Evolutionary conservation across 2,888 invertebrate genomes (phyloP).

Genomic region (Mimumesa dahlbomi): DNA sequence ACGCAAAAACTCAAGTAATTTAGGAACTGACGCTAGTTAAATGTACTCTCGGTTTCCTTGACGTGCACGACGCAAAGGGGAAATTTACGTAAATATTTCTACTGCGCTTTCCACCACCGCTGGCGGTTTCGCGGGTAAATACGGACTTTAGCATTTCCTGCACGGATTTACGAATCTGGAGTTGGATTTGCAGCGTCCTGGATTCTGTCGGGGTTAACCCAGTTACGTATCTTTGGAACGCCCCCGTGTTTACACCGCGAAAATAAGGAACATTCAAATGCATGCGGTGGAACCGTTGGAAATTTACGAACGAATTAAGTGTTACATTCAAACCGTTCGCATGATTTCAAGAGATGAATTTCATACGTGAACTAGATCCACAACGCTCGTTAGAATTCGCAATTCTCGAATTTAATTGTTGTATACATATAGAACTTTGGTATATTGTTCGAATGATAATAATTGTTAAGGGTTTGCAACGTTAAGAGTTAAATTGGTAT

Average conservation of each 20-base stretch:
- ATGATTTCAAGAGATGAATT: too few relatives aligned
- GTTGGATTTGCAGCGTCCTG: constrained; percentile 34
- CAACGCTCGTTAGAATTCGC: too few relatives aligned
- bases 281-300: constrained; percentile 1
- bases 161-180: constrained; percentile 25
- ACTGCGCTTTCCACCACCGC: constrained; percentile 8
- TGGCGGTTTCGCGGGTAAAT: constrained; percentile 26
- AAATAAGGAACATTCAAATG: constrained; percentile 34
- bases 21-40: constrained; percentile 4
- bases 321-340: too few relatives aligned
- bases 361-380: too few relatives aligned
- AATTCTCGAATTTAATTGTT: too few relatives aligned
- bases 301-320: too few relatives aligned
- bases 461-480: too few relatives aligned
- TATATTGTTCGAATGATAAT: too few relatives aligned
- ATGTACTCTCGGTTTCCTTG: not conserved
- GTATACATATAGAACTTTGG: too few relatives aligned
- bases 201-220: constrained; percentile 54
- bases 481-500: too few relatives aligned
- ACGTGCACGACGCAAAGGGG: not conserved
- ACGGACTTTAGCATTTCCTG: constrained; percentile 15
- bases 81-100: constrained; percentile 31
- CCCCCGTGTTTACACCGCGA: constrained; percentile 59
- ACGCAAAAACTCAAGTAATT: constrained; percentile 11
- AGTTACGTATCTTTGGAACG: constrained; percentile 56